Percentiles rank a stretch among this genome's conserved stretches.
These are phyloP conservation scores for Mesembrinibis cayennensis DNA, from an alignment of 2,113 vertebrate species.

Conservation along the genomic window DNA sequence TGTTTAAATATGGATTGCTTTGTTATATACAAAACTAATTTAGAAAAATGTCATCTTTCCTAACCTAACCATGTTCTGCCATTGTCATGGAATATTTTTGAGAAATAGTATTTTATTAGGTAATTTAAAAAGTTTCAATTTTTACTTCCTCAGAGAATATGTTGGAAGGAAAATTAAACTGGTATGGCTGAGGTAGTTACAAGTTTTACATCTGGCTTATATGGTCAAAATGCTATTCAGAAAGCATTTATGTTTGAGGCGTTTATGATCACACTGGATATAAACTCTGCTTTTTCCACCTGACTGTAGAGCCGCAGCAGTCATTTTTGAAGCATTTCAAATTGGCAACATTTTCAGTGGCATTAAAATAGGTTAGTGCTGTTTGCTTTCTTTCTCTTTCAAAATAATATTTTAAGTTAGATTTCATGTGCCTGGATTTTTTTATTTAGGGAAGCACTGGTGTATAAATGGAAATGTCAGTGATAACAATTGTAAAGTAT, in stretches of 20 bases:
- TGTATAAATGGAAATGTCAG: not conserved
- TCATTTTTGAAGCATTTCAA: not conserved
- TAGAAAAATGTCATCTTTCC: not conserved
- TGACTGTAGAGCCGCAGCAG: not conserved
- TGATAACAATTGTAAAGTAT: not conserved
- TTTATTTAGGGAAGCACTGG: not conserved
- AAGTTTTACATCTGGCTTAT: not conserved
- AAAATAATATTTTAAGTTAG: not conserved
- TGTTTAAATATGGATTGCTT: not conserved
- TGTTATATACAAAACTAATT: not conserved
- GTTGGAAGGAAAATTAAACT: not conserved
- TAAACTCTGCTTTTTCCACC: not conserved
- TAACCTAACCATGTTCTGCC: not conserved
- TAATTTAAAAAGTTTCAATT: accelerated
- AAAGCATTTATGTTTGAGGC: not conserved
- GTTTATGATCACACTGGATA: not conserved
- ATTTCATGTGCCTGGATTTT: not conserved
- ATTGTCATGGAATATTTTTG: not conserved
- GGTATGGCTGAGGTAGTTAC: not conserved
- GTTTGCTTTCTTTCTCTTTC: not conserved
- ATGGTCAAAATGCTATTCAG: not conserved
- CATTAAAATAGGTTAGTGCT: not conserved
- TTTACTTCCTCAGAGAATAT: not conserved
- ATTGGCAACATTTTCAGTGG: not conserved
- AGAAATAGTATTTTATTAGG: not conserved